A percentile compares a stretch with the other conserved stretches of the same genome.
Evolutionary conservation across 2,888 invertebrate genomes (phyloP).

Genomic region (Timema podura): DNA sequence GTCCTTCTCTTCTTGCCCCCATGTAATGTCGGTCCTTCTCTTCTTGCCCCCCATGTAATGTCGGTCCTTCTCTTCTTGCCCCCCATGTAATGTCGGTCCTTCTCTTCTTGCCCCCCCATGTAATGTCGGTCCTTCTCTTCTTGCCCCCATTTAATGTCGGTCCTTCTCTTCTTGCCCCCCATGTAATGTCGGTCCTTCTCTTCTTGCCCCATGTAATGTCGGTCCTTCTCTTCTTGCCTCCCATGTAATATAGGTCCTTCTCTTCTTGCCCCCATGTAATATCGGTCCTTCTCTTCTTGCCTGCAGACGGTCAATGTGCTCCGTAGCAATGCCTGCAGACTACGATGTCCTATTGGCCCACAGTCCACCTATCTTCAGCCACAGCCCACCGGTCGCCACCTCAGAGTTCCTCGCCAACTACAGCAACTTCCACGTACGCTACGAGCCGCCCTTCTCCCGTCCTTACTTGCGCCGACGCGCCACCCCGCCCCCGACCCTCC

Average conservation of each 20-base stretch:
- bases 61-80: background rate
- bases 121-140: too few relatives aligned
- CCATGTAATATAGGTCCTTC: too few relatives aligned
- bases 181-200: too few relatives aligned
- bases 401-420: constrained; percentile 27
- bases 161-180: background rate
- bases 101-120: background rate
- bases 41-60: background rate
- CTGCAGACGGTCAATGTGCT: constrained; percentile 27
- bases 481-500: constrained; percentile 54
- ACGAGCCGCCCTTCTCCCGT: constrained; percentile 44
- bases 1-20: background rate
- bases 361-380: constrained; percentile 36
- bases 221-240: background rate
- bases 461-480: constrained; percentile 41
- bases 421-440: constrained; percentile 42
- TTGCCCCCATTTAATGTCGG: background rate
- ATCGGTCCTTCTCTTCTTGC: too few relatives aligned
- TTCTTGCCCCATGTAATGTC: background rate
- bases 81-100: too few relatives aligned
- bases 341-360: constrained; percentile 17
- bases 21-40: too few relatives aligned
- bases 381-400: constrained; percentile 54
- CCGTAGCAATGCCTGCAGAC: constrained; percentile 38
- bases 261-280: too few relatives aligned